Percentiles rank a stretch among this genome's conserved stretches.
Evolutionary conservation across 2,888 invertebrate genomes (phyloP).

Genomic region (Lasioglossum figueresi): DNA sequence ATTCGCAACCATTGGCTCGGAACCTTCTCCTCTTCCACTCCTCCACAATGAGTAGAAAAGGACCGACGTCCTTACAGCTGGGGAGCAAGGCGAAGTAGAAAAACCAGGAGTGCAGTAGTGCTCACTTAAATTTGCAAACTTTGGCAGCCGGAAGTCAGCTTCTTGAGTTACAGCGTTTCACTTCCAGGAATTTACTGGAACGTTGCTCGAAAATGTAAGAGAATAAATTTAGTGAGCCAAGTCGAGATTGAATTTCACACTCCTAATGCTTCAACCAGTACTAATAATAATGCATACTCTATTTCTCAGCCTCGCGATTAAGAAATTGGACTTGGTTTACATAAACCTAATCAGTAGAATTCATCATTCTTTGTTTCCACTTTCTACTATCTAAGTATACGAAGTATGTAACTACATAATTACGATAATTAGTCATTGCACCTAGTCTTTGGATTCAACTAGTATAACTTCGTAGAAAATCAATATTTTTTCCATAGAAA

Average conservation of each 20-base stretch:
- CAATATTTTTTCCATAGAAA: not conserved
- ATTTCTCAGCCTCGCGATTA: too few species aligned
- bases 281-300: too few species aligned
- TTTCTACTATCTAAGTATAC: too few species aligned
- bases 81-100: not conserved
- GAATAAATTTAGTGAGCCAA: not conserved
- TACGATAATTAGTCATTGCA: too few species aligned
- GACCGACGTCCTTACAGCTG: slow-evolving; percentile 6
- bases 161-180: not conserved
- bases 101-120: not conserved
- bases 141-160: not conserved
- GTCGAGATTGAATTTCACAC: not conserved
- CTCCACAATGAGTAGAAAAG: slow-evolving; percentile 14
- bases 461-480: not conserved
- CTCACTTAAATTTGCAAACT: not conserved
- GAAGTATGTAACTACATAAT: too few species aligned
- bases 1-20: slow-evolving; percentile 10
- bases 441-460: too few species aligned
- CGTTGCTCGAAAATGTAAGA: not conserved
- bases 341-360: too few species aligned
- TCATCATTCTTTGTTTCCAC: too few species aligned
- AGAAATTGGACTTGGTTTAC: too few species aligned
- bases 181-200: not conserved
- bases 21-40: not conserved
- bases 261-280: not conserved